Evolutionary conservation across 2,888 invertebrate species (phyloP), one percentile per base, ranked within the genome.

Genomic region (Xiphydria camelus): DNA sequence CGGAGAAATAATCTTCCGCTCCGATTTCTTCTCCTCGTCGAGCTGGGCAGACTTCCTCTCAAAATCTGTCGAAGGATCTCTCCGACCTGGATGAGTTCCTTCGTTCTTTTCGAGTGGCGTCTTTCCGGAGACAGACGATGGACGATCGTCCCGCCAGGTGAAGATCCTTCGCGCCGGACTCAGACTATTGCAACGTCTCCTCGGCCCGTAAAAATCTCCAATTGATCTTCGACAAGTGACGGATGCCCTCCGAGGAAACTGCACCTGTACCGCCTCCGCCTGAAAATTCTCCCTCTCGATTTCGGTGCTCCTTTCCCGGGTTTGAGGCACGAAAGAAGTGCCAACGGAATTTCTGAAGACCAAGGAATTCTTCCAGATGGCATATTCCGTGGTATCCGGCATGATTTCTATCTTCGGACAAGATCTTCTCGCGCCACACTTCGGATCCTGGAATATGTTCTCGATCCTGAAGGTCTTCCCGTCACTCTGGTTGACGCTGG

Each of bases 391-490:
- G 4, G 49, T 32, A 41, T 57, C 46, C 9, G 34, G 39, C 17
- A 51, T 15, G 9, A 44, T 49, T 15, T 61, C 54, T 7, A 48
- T 41, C 10, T 36, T 53, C n/a, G 53, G 31, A 20, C 37, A 38
- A n/a, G 12, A 42, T 26, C 47, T 54, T 5, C 45, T 23, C 0
- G 22, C 26, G 26, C 51, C 53, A n/a, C 34, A 12, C 17, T 45
- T 54, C 12, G 63, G 57, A 32, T 66, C 63, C 20, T 62, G 55
- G 32, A 68, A 66, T 23, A 69, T 65, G 45, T 68, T 69, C 37
- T 69, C 66, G 38, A 69, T 67, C 37, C 66, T 61, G 25, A 70
- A 70, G 3, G 61, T 58, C 23, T 55, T 60, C 12, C 49, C 50
- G 25, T 70, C 69, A n/a, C 57, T 50, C 19, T 66, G 68, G 31